These are phyloP conservation scores for Clunio marinus DNA, from an alignment of 2,888 invertebrate species.

Conservation along the genomic window DNA sequence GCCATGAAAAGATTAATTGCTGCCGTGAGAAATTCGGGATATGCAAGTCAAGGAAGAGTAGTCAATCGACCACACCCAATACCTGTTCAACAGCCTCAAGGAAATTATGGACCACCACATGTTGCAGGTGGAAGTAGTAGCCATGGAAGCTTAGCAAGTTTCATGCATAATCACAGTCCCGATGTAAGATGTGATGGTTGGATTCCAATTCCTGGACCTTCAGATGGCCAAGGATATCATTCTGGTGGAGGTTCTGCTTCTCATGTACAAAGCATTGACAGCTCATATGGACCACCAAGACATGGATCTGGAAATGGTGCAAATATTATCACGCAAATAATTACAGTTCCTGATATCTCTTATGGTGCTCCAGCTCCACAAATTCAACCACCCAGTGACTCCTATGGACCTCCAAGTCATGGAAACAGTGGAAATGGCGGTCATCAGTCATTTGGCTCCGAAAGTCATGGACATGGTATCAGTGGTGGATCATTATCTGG, in stretches of 20 bases:
- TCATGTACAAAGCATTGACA: not conserved
- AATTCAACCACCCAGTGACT: not conserved
- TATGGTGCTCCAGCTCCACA: not conserved
- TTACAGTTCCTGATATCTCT: not conserved
- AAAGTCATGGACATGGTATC: not conserved
- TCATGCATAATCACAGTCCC: conserved; percentile 64
- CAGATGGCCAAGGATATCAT: conserved; percentile 46
- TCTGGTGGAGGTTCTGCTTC: conserved; percentile 42
- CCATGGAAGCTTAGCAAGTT: conserved; percentile 50
- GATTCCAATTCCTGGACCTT: conserved; percentile 75
- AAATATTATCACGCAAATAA: conserved; percentile 22
- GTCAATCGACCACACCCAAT: conserved; percentile 42
- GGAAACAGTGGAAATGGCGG: not conserved
- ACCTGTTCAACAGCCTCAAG: conserved; percentile 45
- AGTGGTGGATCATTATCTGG: conserved; percentile 39
- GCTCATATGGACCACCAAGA: conserved; percentile 40
- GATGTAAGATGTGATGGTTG: conserved; percentile 78
- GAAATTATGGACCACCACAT: conserved; percentile 49
- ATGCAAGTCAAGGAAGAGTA: conserved; percentile 16
- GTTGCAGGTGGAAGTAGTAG: conserved; percentile 49
- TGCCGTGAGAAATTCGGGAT: conserved; percentile 8
- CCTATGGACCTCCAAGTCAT: not conserved
- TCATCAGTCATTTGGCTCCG: not conserved
- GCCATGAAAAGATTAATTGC: conserved; percentile 28
- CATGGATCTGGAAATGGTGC: conserved; percentile 44